Base-by-base conservation (phyloP, 2,113 vertebrate genomes). In the Scomber colias region DNA sequence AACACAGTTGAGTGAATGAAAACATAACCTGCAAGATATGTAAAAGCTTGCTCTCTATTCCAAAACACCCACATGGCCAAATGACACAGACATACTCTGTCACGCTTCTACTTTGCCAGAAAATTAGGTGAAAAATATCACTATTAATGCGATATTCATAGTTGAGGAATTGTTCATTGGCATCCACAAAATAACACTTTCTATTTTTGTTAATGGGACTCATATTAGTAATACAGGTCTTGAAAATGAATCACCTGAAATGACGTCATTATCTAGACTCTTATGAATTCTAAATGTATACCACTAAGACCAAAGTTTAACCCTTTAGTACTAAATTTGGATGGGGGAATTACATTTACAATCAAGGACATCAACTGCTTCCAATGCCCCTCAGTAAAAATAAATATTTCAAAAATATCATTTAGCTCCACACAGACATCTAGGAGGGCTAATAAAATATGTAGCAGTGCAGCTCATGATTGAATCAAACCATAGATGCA, bases 41-140 rank as follows among this genome's bases (percentile, higher is more conserved):
- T 27, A 27, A 27, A 27, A 27, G 24, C 24, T 27, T 27, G 24
- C 24, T 27, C 24, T 81, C 77, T 49, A 45, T 84, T 85, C 64
- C 79, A 83, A 79, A 85, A 90, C 87, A 91, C 80, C 81, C 84
- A 86, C 81, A 62, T 84, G 69, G 60, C 73, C 66, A 81, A 91
- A 87, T 73, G 82, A 81, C 82, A 89, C 61, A 82, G 79, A 72
- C 71, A 59, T 44, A 81, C 59, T 87, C 73, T 69, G 76, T 80
- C 77, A 84, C 30, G 55, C 74, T 82, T 75, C 19, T 54, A 79
- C 63, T 82, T 77, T 83, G 84, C 87, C 84, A 88, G 44, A 82
- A 89, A 92, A 82, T 45, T 0, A 40, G 75, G 69, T 83, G 81
- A 79, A 83, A 87, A 88, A 89, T 75, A 82, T 27, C 35, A 71